Evolutionary conservation across 2,888 invertebrate species (phyloP).

Genomic region (Philopedon plagiatum): DNA sequence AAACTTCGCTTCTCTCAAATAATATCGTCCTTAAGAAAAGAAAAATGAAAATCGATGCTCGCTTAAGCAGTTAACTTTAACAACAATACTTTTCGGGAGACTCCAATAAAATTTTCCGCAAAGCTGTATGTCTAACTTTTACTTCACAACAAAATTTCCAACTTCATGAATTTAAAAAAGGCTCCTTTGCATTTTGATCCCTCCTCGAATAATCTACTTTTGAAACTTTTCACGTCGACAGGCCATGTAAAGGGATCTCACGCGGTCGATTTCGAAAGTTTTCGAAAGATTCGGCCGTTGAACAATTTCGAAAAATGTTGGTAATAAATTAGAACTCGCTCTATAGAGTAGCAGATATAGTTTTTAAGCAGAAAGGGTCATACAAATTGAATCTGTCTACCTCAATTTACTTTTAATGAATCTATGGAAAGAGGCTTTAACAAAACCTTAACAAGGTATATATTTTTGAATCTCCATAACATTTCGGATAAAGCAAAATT

Average conservation of each 20-base stretch:
- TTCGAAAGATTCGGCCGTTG: not conserved
- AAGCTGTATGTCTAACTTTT: slow-evolving; percentile 33
- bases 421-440: too few species aligned
- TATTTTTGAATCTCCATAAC: too few species aligned
- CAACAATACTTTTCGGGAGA: not conserved
- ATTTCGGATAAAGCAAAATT: too few species aligned
- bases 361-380: too few species aligned
- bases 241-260: slow-evolving; percentile 33
- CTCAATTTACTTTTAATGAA: too few species aligned
- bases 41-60: not conserved
- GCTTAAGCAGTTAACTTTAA: not conserved
- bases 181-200: slow-evolving; percentile 32
- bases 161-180: slow-evolving; percentile 47
- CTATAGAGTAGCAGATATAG: too few species aligned
- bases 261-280: slow-evolving; percentile 26
- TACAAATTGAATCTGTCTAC: too few species aligned
- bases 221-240: slow-evolving; percentile 36
- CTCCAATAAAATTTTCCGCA: slow-evolving; percentile 16
- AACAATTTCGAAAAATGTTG: not conserved
- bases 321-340: too few species aligned
- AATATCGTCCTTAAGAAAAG: not conserved
- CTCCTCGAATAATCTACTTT: slow-evolving; percentile 28
- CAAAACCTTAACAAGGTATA: too few species aligned
- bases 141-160: slow-evolving; percentile 33
- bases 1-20: not conserved